Conservation (phyloP, 2,888 invertebrate species). For the Slavum lentiscoides region DNA sequence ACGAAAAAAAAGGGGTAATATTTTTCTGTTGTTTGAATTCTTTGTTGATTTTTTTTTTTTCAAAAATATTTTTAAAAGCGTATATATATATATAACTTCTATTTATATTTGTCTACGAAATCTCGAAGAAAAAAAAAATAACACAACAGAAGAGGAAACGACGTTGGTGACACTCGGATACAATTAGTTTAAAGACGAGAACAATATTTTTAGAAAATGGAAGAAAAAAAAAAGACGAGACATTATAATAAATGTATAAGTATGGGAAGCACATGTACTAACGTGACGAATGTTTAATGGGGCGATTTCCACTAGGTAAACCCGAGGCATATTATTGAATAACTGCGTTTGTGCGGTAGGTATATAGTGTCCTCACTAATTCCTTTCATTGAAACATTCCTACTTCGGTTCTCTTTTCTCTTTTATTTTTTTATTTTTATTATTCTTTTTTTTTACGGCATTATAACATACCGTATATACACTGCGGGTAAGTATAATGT, state of each 20-base stretch:
- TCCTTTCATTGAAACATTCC: background rate
- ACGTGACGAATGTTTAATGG: slow-evolving; percentile 52
- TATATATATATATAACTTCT: background rate
- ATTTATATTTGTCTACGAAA: slow-evolving; percentile 20
- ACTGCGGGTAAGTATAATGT: too few relatives aligned
- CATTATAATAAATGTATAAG: slow-evolving; percentile 9
- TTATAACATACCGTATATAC: background rate
- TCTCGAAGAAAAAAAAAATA: slow-evolving; percentile 6
- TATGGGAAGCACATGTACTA: slow-evolving; percentile 31
- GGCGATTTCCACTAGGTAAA: slow-evolving; percentile 38
- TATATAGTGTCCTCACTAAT: slow-evolving; percentile 8
- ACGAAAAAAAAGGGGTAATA: too few relatives aligned
- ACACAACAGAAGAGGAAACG: slow-evolving; percentile 40
- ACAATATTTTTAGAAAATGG: slow-evolving; percentile 35
- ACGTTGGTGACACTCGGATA: slow-evolving; percentile 40
- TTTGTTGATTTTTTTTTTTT: background rate
- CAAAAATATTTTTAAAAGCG: background rate
- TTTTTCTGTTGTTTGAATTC: background rate
- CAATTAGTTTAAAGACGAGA: slow-evolving; percentile 36
- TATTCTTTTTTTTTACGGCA: too few relatives aligned
- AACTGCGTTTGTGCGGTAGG: slow-evolving; percentile 26
- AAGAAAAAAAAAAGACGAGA: slow-evolving; percentile 8
- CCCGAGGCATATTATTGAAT: slow-evolving; percentile 18
- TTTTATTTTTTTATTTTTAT: background rate
- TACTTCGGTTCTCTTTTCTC: background rate